Evolutionary conservation across 2,888 invertebrate genomes (phyloP), one percentile per base, ranked within the genome.

Genomic region (Dorcus parallelipipedus): DNA sequence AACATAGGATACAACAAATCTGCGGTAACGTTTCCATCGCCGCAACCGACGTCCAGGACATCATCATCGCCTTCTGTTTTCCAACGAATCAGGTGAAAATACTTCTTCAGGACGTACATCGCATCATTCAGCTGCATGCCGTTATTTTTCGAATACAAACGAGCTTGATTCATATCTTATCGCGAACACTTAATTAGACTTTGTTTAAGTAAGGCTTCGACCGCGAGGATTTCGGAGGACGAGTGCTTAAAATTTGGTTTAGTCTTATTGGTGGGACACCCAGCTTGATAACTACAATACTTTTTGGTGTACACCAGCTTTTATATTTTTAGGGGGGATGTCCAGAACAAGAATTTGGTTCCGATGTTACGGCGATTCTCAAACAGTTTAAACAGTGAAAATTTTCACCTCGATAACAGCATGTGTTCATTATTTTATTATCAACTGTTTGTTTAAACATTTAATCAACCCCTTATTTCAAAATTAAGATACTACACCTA

Each of bases 21-120:
- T 54, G 83, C 80, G 0, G 86, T 84, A 9, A 90, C 86, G 67
- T 86, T 84, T 0, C 91, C 90, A 40, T 88, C 86, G 0, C 90
- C 92, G 61, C 87, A 88, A 0, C 92, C 92, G 41, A 91, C 82
- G 68, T 92, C 92, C 57, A 88, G 68, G 40, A 87, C 73, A n/a
- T 76, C 75, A 52, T 82, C 82, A 9, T 78, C 76, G 0, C 79
- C 80, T 51, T 78, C 78, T 9, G 74, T 67, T 52, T 79, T 79
- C 68, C 68, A 69, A 60, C 81, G 79, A 38, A 89, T 77, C 65
- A 81, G 77, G 7, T 78, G 75, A 5, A 82, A 76, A 71, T 86
- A 89, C 69, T 88, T 86, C 39, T 87, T 82, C 49, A 91, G 73
- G 9, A 88, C 83, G 60, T 84, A 82, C 1, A 80, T 72, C 7